phyloP scores from a whole-genome alignment of 2,113 vertebrate genomes.

The Galemys pyrenaicus region DNA sequence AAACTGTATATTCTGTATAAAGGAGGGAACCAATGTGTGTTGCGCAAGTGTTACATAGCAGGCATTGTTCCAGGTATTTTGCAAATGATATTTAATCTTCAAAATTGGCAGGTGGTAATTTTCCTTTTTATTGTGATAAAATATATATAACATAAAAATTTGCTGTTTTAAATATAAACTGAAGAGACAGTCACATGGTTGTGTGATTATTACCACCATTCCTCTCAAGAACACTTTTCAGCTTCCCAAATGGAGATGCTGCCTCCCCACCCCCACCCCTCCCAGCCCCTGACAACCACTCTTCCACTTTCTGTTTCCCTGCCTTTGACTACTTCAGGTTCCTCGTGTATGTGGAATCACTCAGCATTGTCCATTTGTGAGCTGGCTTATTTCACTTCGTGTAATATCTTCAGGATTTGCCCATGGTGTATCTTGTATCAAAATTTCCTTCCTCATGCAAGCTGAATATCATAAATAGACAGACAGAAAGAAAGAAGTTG shows the following conservation, averaged over 20 bases:
- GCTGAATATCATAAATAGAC: background rate
- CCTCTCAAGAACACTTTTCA: background rate
- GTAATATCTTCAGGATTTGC: background rate
- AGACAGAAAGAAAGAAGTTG: too few species aligned
- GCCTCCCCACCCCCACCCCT: background rate
- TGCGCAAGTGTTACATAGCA: background rate
- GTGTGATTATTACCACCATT: background rate
- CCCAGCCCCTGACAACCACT: background rate
- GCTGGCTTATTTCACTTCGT: background rate
- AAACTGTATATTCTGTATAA: background rate
- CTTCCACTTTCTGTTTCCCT: background rate
- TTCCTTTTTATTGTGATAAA: constrained; percentile 1
- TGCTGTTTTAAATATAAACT: background rate
- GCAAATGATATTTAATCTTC: background rate
- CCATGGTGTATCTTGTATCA: background rate
- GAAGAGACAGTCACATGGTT: background rate
- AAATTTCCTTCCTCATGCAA: background rate
- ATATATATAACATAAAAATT: background rate
- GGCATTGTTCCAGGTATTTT: background rate
- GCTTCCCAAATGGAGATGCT: background rate
- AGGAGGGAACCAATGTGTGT: background rate
- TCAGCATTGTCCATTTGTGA: background rate
- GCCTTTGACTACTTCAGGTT: background rate
- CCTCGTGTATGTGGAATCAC: background rate
- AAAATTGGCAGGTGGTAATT: background rate